Evolutionary conservation across 2,113 vertebrate genomes (phyloP).

Genomic region (Entosphenus tridentatus): DNA sequence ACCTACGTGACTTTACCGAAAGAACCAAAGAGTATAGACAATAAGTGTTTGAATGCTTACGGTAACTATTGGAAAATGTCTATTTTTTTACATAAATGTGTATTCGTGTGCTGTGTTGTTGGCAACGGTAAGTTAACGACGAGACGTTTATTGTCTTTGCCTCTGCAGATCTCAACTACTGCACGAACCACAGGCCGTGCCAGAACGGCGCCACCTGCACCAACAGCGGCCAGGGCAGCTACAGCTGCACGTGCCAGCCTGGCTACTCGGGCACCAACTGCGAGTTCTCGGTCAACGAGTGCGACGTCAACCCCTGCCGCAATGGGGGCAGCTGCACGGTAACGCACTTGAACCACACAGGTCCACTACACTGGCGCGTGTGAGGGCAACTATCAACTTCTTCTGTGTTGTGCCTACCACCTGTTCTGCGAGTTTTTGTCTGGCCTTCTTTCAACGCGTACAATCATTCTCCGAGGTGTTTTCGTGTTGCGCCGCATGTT

Average conservation of each 20-base stretch:
- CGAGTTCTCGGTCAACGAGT: constrained; percentile 35
- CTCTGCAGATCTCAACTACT: constrained; percentile 36
- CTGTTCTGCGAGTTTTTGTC: too few species aligned
- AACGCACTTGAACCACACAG: constrained; percentile 12
- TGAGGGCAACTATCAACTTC: background rate
- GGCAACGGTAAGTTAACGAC: too few species aligned
- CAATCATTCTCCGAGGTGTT: too few species aligned
- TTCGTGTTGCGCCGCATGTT: too few species aligned
- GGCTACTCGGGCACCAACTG: constrained; percentile 33
- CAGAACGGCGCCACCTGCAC: constrained; percentile 36
- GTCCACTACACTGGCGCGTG: too few species aligned
- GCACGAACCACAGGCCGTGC: constrained; percentile 46
- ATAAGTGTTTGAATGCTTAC: too few species aligned
- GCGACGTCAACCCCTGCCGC: constrained; percentile 50
- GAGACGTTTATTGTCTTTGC: background rate
- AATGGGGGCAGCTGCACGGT: constrained; percentile 65
- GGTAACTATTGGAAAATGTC: too few species aligned
- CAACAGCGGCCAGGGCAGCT: constrained; percentile 48
- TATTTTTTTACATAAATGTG: too few species aligned
- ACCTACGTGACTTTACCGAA: too few species aligned
- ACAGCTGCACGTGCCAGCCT: constrained; percentile 34
- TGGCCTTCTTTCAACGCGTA: too few species aligned
- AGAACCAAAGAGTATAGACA: too few species aligned
- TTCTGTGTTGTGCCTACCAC: background rate
- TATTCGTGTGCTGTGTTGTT: too few species aligned